A percentile compares a stretch with the other conserved stretches of the same genome.
Conservation (phyloP, 2,888 invertebrate genomes). For the Calameuta pallipes region DNA sequence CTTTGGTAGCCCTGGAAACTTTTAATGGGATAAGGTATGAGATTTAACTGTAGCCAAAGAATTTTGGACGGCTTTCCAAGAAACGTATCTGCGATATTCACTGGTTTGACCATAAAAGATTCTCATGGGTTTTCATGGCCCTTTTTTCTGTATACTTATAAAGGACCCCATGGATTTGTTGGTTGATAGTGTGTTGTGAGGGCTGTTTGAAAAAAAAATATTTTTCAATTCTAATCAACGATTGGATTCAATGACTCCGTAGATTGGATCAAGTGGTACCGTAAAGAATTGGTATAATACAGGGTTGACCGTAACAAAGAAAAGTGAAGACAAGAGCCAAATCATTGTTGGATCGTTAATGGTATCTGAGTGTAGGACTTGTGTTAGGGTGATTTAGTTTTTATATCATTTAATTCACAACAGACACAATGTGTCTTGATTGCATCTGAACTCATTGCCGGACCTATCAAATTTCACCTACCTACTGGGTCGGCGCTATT, state of each 20-base stretch:
- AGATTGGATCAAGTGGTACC: background rate
- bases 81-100: background rate
- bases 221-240: background rate
- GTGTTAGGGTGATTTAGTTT: background rate
- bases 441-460: background rate
- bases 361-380: background rate
- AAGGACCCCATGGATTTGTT: background rate
- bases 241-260: background rate
- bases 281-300: background rate
- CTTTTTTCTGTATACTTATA: background rate
- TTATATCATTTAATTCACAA: background rate
- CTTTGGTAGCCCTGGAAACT: background rate
- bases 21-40: background rate
- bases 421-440: constrained; percentile 1
- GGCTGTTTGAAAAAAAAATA: background rate
- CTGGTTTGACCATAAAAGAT: background rate
- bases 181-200: background rate
- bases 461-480: constrained; percentile 21
- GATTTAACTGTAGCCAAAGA: background rate
- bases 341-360: constrained; percentile 2
- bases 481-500: constrained; percentile 24
- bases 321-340: constrained; percentile 1
- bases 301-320: background rate
- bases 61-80: background rate
- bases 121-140: background rate